Evolutionary conservation across 2,113 vertebrate species (phyloP).

Genomic region (Numenius arquata): DNA sequence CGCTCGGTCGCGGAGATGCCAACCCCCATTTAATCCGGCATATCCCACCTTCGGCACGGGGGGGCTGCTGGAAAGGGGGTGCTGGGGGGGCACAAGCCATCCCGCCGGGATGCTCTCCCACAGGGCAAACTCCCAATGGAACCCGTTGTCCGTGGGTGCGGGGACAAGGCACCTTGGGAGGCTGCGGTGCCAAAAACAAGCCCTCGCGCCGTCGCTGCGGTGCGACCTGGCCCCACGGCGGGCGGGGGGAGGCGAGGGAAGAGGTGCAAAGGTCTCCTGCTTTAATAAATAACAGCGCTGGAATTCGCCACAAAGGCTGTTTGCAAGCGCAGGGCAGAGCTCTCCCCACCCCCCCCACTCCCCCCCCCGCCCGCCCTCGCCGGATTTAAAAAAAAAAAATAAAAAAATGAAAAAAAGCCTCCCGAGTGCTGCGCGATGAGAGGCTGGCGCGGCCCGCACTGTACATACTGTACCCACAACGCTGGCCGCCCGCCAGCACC

Average conservation of each 20-base stretch:
- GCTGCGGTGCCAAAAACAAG: neutral
- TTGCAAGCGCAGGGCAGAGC: constrained; percentile 48
- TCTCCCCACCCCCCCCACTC: constrained; percentile 16
- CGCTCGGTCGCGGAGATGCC: neutral
- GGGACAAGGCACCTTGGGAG: constrained; percentile 42
- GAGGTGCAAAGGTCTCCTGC: constrained; percentile 51
- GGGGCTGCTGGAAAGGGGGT: no score
- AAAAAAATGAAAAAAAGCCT: neutral
- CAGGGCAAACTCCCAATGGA: constrained; percentile 16
- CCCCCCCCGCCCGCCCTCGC: constrained; percentile 25
- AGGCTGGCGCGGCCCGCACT: constrained; percentile 89
- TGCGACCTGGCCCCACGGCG: neutral
- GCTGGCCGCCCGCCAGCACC: constrained; percentile 84
- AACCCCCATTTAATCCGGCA: neutral
- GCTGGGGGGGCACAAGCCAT: neutral
- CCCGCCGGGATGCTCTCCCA: neutral
- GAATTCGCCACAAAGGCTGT: constrained; percentile 49
- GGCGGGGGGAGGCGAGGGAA: neutral
- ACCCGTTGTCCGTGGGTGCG: neutral
- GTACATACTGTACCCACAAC: constrained; percentile 98
- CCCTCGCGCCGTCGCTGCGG: neutral
- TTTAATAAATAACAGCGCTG: constrained; percentile 56
- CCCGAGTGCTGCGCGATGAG: constrained; percentile 69
- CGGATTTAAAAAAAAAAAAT: constrained; percentile 64
- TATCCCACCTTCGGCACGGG: neutral